A percentile compares a stretch with the other conserved stretches of the same genome.
Conservation (phyloP, 1,140 invertebrate genomes). For the Calliopsis andreniformis region DNA sequence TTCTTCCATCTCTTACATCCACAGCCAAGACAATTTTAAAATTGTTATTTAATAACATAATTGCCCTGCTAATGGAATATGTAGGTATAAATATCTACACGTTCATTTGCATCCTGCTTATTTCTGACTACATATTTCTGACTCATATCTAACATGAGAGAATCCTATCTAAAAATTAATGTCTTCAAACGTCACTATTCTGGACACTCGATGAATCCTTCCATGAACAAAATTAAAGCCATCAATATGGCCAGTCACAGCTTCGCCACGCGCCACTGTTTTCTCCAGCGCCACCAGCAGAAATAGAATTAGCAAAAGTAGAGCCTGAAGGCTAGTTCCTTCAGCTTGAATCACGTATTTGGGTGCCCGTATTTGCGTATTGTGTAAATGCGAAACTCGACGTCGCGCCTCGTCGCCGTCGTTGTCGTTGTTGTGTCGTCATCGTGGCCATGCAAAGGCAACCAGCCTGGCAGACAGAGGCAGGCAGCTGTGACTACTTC, state of each 20-base stretch:
- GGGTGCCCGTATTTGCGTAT: conserved; percentile 56
- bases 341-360: conserved; percentile 57
- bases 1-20: too few relatives aligned
- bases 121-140: too few relatives aligned
- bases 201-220: not conserved
- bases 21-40: too few relatives aligned
- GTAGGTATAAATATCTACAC: too few relatives aligned
- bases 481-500: conserved; percentile 45
- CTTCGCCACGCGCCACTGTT: not conserved
- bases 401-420: conserved; percentile 13
- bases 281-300: conserved; percentile 6
- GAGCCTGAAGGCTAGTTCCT: conserved; percentile 34
- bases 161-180: too few relatives aligned
- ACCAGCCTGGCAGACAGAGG: conserved; percentile 18
- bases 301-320: conserved; percentile 53
- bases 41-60: too few relatives aligned
- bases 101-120: too few relatives aligned
- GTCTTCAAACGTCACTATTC: too few relatives aligned
- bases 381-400: conserved; percentile 59
- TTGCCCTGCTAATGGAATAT: too few relatives aligned
- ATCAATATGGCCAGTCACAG: not conserved
- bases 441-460: not conserved
- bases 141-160: too few relatives aligned
- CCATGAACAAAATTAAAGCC: not conserved
- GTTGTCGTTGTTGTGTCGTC: conserved; percentile 1